Base-by-base conservation (phyloP, 2,113 vertebrate genomes). In the Phrynocephalus versicolor region DNA sequence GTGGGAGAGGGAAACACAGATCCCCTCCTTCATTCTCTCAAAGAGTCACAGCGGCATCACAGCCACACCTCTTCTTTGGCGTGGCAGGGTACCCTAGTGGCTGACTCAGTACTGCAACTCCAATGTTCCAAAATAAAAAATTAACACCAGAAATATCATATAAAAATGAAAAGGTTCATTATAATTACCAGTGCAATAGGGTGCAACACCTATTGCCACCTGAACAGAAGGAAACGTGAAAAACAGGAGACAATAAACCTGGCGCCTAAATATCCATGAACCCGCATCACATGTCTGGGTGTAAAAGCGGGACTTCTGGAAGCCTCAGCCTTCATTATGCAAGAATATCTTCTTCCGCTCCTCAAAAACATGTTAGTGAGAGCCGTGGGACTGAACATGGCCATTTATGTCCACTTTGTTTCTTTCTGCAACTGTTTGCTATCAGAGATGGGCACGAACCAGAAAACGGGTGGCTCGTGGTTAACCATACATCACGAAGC, bases 1-100 rank as follows among this genome's bases (percentile, higher is more conserved):
- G 71, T 99, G 89, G 71, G 55, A 67, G 84, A 73, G 85, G 67
- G 91, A 88, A 39, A 90, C 55, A 82, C 60, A 0, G 0, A 1
- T 8, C 13, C 13, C 2, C 18, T 57, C 10, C 27, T 35, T 79
- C 78, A 86, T 85, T 4, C 0, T 60, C 39, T 8, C 1, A 13
- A 19, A 45, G 64, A 15, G n/a, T 14, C 82, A 25, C 37, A 67
- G 55, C 1, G 13, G 83, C 84, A 41, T 3, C 6, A 27, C 19
- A 27, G 18, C 39, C 3, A 65, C 0, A 58, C 7, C 71, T 18
- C 10, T 5, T 27, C 10, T 5, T 27, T 18, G 30, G 27, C 3
- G 13, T n/a, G 15, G 14, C 62, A 10, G 30, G 15, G 30, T 41
- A 12, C 1, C 64, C 33, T 2, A 8, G 1, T 8, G 30, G 23